These are phyloP conservation scores for Timema podura DNA, from an alignment of 2,888 invertebrate genomes.

Conservation along the genomic window DNA sequence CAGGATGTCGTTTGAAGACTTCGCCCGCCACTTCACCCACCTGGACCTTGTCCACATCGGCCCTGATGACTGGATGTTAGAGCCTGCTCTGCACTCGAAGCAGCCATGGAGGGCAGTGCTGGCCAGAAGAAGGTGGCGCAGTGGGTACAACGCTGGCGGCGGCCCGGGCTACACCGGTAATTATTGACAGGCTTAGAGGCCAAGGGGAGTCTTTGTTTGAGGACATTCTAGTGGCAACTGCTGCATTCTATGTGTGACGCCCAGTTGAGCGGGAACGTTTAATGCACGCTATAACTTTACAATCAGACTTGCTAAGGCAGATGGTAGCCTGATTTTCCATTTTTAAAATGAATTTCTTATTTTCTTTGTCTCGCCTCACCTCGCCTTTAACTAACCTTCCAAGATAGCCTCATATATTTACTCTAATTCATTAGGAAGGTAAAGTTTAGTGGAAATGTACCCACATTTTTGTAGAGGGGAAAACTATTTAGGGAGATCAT, in stretches of 20 bases:
- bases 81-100: constrained; percentile 61
- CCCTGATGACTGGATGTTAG: constrained; percentile 71
- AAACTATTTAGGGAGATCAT: no score
- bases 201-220: neutral
- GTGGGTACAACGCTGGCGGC: constrained; percentile 67
- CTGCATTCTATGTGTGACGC: neutral
- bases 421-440: no score
- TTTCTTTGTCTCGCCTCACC: no score
- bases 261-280: neutral
- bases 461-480: no score
- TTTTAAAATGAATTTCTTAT: no score
- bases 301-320: no score
- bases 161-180: constrained; percentile 57
- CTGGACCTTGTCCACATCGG: constrained; percentile 70
- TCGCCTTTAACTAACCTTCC: no score
- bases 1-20: constrained; percentile 70
- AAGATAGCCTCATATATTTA: no score
- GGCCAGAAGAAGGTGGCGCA: constrained; percentile 62
- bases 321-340: no score
- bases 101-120: constrained; percentile 69
- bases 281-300: no score
- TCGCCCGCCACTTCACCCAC: constrained; percentile 61
- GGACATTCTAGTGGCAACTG: neutral
- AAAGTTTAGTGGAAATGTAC: no score
- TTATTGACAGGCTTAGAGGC: constrained; percentile 15